Percentiles rank a stretch among this genome's conserved stretches.
phyloP scores from a whole-genome alignment of 2,113 vertebrate species.

The Pachycephala philippinensis region DNA sequence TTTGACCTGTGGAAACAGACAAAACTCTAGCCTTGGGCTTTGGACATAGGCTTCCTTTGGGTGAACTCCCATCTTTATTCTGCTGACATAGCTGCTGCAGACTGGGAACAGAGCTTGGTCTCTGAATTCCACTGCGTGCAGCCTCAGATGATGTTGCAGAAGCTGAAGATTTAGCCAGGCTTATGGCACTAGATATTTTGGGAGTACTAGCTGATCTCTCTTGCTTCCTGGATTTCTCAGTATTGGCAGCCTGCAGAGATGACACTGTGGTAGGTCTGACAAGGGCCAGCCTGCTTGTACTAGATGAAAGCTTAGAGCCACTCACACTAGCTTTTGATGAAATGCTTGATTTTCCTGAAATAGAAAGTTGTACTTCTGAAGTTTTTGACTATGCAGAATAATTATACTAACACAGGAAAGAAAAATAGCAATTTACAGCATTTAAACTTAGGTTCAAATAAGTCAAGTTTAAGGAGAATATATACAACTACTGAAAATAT shows the following conservation, averaged over 20 bases:
- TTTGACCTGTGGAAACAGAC: neutral
- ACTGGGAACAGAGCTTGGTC: neutral
- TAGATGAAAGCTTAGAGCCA: slow-evolving; percentile 24
- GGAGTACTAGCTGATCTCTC: neutral
- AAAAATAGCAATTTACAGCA: neutral
- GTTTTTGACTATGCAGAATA: neutral
- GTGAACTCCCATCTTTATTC: neutral
- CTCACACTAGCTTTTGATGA: slow-evolving; percentile 51
- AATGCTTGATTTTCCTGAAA: slow-evolving; percentile 35
- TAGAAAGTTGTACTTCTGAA: neutral
- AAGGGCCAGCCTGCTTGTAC: slow-evolving; percentile 8
- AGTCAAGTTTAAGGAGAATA: neutral
- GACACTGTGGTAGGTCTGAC: neutral
- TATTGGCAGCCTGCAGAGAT: slow-evolving; percentile 1
- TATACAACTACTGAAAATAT: neutral
- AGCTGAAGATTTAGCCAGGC: neutral
- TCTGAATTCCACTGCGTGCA: neutral
- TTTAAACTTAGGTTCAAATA: neutral
- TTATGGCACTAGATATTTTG: neutral
- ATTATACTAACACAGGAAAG: neutral
- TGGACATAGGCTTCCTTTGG: neutral
- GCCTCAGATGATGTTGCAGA: neutral
- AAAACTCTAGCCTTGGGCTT: neutral
- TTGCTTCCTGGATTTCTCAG: neutral
- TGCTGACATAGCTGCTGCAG: neutral